A percentile compares a stretch with the other conserved stretches of the same genome.
phyloP scores from a whole-genome alignment of 2,888 invertebrate species.

The Ceramica pisi region DNA sequence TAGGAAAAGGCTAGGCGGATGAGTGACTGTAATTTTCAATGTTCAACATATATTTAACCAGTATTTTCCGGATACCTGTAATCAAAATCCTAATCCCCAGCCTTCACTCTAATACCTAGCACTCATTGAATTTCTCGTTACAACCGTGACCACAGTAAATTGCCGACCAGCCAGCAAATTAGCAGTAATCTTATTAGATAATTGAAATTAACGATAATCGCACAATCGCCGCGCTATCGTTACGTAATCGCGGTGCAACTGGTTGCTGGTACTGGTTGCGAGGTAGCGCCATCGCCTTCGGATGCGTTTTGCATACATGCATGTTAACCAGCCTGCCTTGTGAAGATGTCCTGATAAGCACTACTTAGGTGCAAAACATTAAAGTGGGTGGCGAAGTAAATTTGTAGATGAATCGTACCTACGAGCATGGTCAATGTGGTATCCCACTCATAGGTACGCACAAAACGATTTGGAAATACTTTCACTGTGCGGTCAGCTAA shows the following conservation, averaged over 20 bases:
- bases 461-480: no score
- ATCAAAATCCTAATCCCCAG: neutral
- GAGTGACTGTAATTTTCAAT: neutral
- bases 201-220: constrained; percentile 66
- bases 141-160: constrained; percentile 23
- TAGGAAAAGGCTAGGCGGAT: no score
- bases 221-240: constrained; percentile 57
- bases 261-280: constrained; percentile 34
- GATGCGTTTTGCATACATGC: constrained; percentile 46
- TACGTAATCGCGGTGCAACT: constrained; percentile 49
- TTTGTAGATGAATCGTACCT: no score
- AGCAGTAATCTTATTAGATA: constrained; percentile 59
- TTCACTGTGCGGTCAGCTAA: no score
- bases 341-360: constrained; percentile 38
- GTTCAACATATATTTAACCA: neutral
- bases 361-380: constrained; percentile 2
- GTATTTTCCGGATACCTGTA: neutral
- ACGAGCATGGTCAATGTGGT: no score
- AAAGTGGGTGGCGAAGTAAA: neutral
- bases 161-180: constrained; percentile 39
- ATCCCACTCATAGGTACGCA: no score
- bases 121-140: constrained; percentile 8
- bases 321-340: constrained; percentile 41
- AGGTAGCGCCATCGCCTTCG: constrained; percentile 19
- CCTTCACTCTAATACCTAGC: neutral